A percentile compares a stretch with the other conserved stretches of the same genome.
Conservation (phyloP, 37 sponge, comb jelly and placozoan genomes). For the Ephydatia muelleri region DNA sequence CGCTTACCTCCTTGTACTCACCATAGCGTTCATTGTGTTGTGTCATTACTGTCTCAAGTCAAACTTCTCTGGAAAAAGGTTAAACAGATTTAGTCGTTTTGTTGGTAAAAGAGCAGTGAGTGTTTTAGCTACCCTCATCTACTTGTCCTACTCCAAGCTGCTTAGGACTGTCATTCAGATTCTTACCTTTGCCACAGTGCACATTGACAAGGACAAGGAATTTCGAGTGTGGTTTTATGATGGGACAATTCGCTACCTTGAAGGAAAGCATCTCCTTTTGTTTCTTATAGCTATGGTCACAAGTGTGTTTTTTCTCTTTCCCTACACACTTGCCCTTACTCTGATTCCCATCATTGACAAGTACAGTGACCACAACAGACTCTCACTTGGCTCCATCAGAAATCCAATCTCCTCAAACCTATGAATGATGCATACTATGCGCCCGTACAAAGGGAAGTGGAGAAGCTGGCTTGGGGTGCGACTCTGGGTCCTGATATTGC, state of each 20-base stretch:
- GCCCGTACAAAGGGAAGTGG: slow-evolving; percentile 41
- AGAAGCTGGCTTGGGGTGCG: slow-evolving; percentile 33
- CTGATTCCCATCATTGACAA: background rate
- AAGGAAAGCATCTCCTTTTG: too few species aligned
- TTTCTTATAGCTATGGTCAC: too few species aligned
- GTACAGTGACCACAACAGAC: too few species aligned
- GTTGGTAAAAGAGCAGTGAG: slow-evolving; percentile 1
- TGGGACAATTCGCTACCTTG: too few species aligned
- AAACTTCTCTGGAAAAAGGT: too few species aligned
- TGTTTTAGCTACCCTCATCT: slow-evolving; percentile 46
- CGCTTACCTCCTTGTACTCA: too few species aligned
- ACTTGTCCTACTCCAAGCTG: slow-evolving; percentile 32
- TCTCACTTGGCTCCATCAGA: background rate
- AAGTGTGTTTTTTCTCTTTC: too few species aligned
- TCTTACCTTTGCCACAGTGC: background rate
- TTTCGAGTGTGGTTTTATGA: background rate
- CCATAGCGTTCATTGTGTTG: too few species aligned
- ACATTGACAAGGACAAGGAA: background rate
- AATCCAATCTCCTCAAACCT: slow-evolving; percentile 28
- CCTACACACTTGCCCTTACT: background rate
- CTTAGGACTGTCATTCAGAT: slow-evolving; percentile 17
- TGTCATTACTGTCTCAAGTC: too few species aligned
- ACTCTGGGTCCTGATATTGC: slow-evolving; percentile 4
- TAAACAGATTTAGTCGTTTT: too few species aligned
- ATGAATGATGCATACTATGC: slow-evolving; percentile 39